Evolutionary conservation across 2,113 vertebrate genomes (phyloP).

Genomic region (Turnix velox): DNA sequence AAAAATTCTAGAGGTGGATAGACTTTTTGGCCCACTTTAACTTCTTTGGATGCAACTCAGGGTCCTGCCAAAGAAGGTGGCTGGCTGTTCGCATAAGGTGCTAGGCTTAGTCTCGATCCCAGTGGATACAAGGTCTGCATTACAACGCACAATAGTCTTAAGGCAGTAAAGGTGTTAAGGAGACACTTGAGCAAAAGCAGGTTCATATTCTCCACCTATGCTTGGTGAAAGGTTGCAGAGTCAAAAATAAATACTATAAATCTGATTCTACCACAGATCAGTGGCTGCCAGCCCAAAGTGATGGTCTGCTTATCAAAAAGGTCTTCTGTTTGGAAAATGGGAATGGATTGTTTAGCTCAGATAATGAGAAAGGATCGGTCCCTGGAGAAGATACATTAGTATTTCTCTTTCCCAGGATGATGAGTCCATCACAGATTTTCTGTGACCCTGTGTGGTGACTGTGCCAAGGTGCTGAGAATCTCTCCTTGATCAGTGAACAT

Average conservation of each 20-base stretch:
- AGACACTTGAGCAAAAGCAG: background rate
- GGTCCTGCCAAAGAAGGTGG: background rate
- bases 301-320: background rate
- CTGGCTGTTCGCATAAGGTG: background rate
- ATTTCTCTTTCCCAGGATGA: background rate
- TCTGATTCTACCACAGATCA: background rate
- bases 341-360: too few species aligned
- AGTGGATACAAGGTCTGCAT: background rate
- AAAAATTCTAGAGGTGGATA: background rate
- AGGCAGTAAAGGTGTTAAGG: background rate
- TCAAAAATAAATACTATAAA: background rate
- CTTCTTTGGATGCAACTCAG: background rate
- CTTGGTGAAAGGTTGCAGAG: background rate
- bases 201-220: fast-evolving
- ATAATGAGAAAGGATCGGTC: too few species aligned
- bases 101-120: background rate
- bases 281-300: background rate
- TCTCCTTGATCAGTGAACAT: background rate
- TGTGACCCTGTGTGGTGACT: background rate
- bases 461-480: background rate
- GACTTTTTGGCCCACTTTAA: background rate
- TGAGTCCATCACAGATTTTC: background rate
- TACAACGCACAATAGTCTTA: background rate
- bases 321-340: background rate
- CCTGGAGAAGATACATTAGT: background rate